Evolutionary conservation across 2,888 invertebrate genomes (phyloP), one percentile per base, ranked within the genome.

Genomic region (Thumatha senex): DNA sequence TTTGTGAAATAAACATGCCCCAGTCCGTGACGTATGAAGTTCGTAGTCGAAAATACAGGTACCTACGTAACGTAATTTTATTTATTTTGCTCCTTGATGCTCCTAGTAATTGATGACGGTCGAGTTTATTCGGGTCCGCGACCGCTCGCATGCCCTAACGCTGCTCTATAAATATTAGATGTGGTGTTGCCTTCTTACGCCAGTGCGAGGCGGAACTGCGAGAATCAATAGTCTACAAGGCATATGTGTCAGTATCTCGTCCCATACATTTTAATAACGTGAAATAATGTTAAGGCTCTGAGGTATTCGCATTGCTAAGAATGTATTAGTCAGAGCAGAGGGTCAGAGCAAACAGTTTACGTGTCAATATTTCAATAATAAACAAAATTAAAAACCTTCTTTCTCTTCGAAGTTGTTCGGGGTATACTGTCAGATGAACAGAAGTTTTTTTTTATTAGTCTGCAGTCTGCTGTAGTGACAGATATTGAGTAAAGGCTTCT

Each of bases 121-220:
- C 58, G 64, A 61, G 48, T 42, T 51, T 43, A 54, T 52, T 48
- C 52, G 60, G 62, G 60, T 50, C 56, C 58, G 66, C 65, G 70
- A 70, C 70, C 69, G 72, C 66, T 68, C 54, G 59, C 67, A 63
- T 53, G 57, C 60, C 60, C 60, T 69, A 72, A 77, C 68, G 68
- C 63, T 65, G 62, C 61, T 68, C 70, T 70, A 80, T 85, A 80
- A 84, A 84, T 85, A 84, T 84, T 84, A 79, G 74, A 84, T 84
- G 78, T 68, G 64, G 59, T 58, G 55, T 48, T 70, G 67, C 59
- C 64, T 64, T 54, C 63, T 64, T 55, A 61, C 54, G 65, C 62
- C 72, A 69, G 61, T 66, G 61, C 67, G 63, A 70, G 53, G 56
- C 58, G 58, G 62, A 61, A 55, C 58, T 60, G 46, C 66, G 63